phyloP scores from a whole-genome alignment of 2,797 vertebrate genomes.

The Hoplostethus mediterraneus region DNA sequence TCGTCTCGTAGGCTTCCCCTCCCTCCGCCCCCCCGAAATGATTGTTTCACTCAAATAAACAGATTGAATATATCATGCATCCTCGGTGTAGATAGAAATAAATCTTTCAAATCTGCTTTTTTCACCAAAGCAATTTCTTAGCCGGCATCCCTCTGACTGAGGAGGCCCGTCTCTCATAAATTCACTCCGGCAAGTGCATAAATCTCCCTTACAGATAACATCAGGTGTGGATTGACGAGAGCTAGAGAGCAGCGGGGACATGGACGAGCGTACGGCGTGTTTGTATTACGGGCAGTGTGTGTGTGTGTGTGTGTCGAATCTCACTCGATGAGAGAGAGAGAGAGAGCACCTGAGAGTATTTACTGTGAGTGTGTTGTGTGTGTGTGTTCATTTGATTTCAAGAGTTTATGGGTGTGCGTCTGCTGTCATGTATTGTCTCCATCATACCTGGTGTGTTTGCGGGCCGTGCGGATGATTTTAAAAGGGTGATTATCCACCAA shows the following conservation, averaged over 20 bases:
- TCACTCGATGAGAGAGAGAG: neutral
- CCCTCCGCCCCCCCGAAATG: conserved; percentile 81
- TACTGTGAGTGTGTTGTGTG: conserved; percentile 23
- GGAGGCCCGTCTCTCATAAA: conserved; percentile 83
- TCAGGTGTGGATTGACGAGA: conserved; percentile 79
- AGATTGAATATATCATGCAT: conserved; percentile 86
- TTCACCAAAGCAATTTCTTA: conserved; percentile 84
- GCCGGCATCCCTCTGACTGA: conserved; percentile 75
- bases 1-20: conserved; percentile 67
- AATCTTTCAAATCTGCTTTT: conserved; percentile 82
- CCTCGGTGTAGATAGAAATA: conserved; percentile 83
- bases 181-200: conserved; percentile 83
- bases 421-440: conserved; percentile 60
- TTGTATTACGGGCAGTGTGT: conserved; percentile 53
- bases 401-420: conserved; percentile 69
- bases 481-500: conserved; percentile 69
- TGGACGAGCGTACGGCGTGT: conserved; percentile 57
- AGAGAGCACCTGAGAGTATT: conserved; percentile 54
- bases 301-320: conserved; percentile 33
- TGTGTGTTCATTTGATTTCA: conserved; percentile 45
- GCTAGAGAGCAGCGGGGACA: conserved; percentile 58
- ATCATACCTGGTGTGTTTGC: conserved; percentile 51
- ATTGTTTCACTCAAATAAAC: conserved; percentile 88
- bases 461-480: conserved; percentile 52
- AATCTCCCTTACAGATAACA: conserved; percentile 86